These are phyloP conservation scores for Labeo calbasu DNA, from an alignment of 2,797 vertebrate genomes.

Conservation along the genomic window DNA sequence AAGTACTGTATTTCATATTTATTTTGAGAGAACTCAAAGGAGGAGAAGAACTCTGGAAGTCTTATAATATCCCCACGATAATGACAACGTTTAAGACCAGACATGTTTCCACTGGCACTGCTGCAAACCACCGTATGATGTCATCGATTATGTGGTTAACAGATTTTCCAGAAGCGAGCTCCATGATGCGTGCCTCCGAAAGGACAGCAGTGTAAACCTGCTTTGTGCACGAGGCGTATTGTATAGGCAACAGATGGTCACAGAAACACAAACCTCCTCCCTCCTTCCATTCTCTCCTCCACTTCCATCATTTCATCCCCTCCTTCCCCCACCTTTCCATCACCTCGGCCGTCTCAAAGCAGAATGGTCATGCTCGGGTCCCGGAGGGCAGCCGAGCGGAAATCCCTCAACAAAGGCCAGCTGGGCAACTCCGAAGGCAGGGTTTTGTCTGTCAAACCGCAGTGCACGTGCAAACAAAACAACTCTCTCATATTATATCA, in stretches of 20 bases:
- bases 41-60: constrained; percentile 19
- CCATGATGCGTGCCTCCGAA: constrained; percentile 23
- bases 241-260: constrained; percentile 78
- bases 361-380: constrained; percentile 65
- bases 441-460: constrained; percentile 35
- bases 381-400: constrained; percentile 76
- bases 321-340: constrained; percentile 35
- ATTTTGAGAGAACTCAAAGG: constrained; percentile 19
- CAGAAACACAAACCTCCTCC: constrained; percentile 61
- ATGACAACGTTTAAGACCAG: constrained; percentile 44
- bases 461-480: constrained; percentile 31
- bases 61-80: constrained; percentile 33
- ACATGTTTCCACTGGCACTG: constrained; percentile 50
- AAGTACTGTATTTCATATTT: neutral
- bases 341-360: constrained; percentile 65
- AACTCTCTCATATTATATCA: neutral
- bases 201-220: constrained; percentile 32
- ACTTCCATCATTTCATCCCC: constrained; percentile 60
- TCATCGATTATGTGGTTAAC: constrained; percentile 39
- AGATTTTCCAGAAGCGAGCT: constrained; percentile 52
- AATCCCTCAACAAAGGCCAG: constrained; percentile 77
- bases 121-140: constrained; percentile 27
- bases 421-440: constrained; percentile 67
- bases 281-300: constrained; percentile 60
- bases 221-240: constrained; percentile 56